Conservation (phyloP, 2,113 vertebrate species). For the Saguinus imperator region DNA sequence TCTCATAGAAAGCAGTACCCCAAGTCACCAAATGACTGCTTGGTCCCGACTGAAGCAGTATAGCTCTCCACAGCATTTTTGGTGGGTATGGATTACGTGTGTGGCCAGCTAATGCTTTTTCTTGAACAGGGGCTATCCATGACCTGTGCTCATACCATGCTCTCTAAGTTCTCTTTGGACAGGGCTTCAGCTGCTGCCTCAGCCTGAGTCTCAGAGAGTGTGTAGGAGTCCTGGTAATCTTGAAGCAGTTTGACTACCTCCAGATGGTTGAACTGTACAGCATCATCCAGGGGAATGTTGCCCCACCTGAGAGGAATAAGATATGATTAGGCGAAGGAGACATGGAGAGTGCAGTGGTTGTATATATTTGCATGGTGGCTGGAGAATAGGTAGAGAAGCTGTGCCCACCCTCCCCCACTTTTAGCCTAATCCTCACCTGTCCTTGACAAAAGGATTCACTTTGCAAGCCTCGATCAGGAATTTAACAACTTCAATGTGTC, state of each 20-base stretch:
- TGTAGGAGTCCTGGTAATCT: conserved; percentile 86
- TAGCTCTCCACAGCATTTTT: background rate
- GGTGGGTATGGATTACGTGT: conserved; percentile 45
- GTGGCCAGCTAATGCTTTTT: conserved; percentile 14
- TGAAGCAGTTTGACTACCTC: conserved; percentile 86
- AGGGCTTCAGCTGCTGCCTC: conserved; percentile 66
- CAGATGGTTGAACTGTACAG: conserved; percentile 87
- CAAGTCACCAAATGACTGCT: background rate
- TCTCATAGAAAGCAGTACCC: conserved; percentile 44
- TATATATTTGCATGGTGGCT: background rate
- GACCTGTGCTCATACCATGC: conserved; percentile 82
- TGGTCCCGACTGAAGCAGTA: conserved; percentile 16
- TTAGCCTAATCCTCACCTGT: conserved; percentile 83
- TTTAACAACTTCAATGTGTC: conserved; percentile 88
- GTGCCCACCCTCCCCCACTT: background rate
- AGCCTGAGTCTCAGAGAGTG: conserved; percentile 56
- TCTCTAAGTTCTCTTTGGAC: conserved; percentile 84
- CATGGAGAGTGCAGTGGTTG: too few relatives aligned
- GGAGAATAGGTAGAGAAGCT: background rate
- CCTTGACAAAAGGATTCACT: conserved; percentile 90
- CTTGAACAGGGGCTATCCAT: background rate
- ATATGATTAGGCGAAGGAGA: background rate
- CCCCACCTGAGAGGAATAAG: conserved; percentile 86
- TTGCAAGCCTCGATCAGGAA: conserved; percentile 90
- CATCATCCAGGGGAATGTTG: conserved; percentile 89